Base-by-base conservation (phyloP, 2,113 vertebrate species). In the Himantopus leucocephalus region DNA sequence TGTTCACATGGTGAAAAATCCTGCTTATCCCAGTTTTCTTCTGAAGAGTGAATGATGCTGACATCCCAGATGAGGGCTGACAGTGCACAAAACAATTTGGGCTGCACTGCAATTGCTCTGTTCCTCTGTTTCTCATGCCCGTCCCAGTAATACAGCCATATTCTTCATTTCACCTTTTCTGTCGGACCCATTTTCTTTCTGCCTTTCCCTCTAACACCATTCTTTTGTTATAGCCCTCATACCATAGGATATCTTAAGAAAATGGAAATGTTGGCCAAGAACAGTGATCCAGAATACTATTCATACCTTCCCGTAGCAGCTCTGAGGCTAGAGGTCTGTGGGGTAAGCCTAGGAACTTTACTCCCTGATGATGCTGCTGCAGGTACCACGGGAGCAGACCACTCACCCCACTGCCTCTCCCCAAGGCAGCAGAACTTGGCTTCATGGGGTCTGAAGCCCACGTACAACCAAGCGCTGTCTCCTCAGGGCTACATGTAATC, bases 131-230 rank as follows among this genome's bases (percentile, higher is more conserved):
- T 80, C 59, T 26, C 26, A n/a, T 14, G 5, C 2, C 0, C 83
- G 32, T 50, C 55, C 55, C 63, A 62, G 62, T 64, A 79, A 92
- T 10, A 52, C 37, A 63, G 18, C n/a, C 63, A 47, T 68, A 89
- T 41, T 94, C 67, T 85, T 88, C 84, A 73, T 93, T 79, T 85
- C 62, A 79, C 58, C 72, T 92, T 67, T 76, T 48, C n/a, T 63
- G 13, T 17, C 8, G 4, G 39, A 73, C 41, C 4, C 8, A 41
- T 81, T 93, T 68, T 70, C 84, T 84, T 62, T 74, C 39, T 88
- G 35, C 30, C 48, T 68, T 79, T 79, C 24, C n/a, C 20, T 70
- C 63, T 71, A 67, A 59, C 18, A 27, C 10, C 0, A 0, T n/a
- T 52, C 24, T 82, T 80, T 70, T 77, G 73, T 80, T 37, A 50